Conservation (phyloP, 2,888 invertebrate species). For the Sarcophaga subvicina region DNA sequence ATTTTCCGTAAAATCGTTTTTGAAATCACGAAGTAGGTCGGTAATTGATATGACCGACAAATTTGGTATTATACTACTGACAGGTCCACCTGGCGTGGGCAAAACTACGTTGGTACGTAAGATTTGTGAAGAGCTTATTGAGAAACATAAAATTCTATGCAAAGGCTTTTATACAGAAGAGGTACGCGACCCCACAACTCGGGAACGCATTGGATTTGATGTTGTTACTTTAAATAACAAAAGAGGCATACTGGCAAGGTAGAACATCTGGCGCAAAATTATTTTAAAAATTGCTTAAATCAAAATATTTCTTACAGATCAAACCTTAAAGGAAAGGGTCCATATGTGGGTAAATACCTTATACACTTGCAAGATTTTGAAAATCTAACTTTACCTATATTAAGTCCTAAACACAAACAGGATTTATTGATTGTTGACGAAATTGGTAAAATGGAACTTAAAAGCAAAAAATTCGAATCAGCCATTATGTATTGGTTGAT, state of each 20-base stretch:
- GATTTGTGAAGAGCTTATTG: conserved; percentile 77
- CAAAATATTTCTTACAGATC: conserved; percentile 44
- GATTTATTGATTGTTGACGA: conserved; percentile 78
- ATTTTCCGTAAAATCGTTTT: too few relatives aligned
- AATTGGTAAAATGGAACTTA: conserved; percentile 80
- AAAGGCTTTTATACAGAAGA: conserved; percentile 87
- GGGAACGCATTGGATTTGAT: conserved; percentile 85
- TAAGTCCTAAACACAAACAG: conserved; percentile 73
- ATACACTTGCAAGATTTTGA: conserved; percentile 85
- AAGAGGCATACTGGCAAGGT: conserved; percentile 83
- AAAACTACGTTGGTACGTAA: conserved; percentile 86
- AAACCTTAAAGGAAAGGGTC: conserved; percentile 64
- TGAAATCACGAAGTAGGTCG: too few relatives aligned
- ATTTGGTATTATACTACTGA: conserved; percentile 31
- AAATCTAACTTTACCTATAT: conserved; percentile 82
- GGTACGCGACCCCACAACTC: conserved; percentile 79
- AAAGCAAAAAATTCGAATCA: conserved; percentile 75
- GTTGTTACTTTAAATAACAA: conserved; percentile 83
- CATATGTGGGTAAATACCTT: conserved; percentile 85
- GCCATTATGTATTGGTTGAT: conserved; percentile 69
- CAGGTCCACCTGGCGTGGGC: conserved; percentile 83
- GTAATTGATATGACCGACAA: conserved; percentile 59
- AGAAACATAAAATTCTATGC: conserved; percentile 70
- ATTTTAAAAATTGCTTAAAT: not conserved
- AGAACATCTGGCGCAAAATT: conserved; percentile 62